phyloP scores from a whole-genome alignment of 2,888 invertebrate species.

The Adelognathus sp. region DNA sequence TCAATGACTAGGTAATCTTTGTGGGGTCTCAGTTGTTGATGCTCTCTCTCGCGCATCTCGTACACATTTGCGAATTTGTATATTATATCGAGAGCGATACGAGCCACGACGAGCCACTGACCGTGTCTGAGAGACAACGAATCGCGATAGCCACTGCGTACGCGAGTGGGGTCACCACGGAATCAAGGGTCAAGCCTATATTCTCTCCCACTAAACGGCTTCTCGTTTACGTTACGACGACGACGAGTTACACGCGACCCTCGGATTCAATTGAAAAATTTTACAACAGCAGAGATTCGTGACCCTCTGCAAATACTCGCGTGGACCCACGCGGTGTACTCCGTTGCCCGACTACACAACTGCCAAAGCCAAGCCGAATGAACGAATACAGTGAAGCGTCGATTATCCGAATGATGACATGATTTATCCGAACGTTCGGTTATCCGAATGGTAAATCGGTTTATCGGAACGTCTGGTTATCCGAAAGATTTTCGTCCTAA shows the following conservation, averaged over 20 bases:
- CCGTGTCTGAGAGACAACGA: not conserved
- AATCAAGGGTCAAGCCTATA: conserved; percentile 63
- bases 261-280: not conserved
- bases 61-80: not conserved
- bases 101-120: conserved; percentile 38
- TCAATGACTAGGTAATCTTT: conserved; percentile 70
- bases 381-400: not conserved
- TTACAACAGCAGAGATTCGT: no score
- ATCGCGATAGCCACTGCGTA: not conserved
- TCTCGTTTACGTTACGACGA: conserved; percentile 32
- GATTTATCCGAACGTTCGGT: no score
- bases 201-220: conserved; percentile 31
- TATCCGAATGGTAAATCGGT: no score
- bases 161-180: conserved; percentile 51
- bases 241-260: no score
- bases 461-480: no score
- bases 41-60: conserved; percentile 45
- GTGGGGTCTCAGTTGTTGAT: conserved; percentile 44
- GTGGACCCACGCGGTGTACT: no score
- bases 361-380: conserved; percentile 27
- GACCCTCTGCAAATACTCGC: no score
- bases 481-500: no score
- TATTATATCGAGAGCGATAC: not conserved
- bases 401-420: no score
- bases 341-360: not conserved